Base-by-base conservation (phyloP, 37 sponge, comb jelly and placozoan species). In the Corticium candelabrum region DNA sequence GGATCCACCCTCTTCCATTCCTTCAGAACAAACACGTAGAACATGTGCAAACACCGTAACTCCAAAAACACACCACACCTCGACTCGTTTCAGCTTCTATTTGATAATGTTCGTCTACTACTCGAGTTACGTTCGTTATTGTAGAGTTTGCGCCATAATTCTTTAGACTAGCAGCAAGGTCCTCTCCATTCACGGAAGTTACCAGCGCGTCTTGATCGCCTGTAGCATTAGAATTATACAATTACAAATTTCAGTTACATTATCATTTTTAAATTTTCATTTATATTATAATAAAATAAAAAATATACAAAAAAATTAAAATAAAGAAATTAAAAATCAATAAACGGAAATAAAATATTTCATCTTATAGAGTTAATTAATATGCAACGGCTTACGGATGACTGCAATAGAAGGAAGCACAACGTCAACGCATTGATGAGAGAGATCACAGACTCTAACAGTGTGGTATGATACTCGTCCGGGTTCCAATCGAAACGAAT, bases 371-470 rank as follows among this genome's bases (percentile, higher is more conserved):
- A 91, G 79, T 21, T 11, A 21, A 50, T n/a, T n/a, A n/a, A n/a
- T n/a, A n/a, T n/a, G n/a, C n/a, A n/a, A n/a, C 21, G 62, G 11
- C 21, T 50, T 50, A 50, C 62, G 11, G 11, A 50, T 50, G 4
- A 92, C 62, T 4, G 87, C 78, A 57, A 67, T 76, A 4, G 89
- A 84, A 4, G 27, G 11, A 15, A 78, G 82, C n/a, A 32, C 75
- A 30, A 77, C 75, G 3, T 57, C 40, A 4, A 43, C 68, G 67
- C 93, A 92, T 1, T 70, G 81, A 73, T 89, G 89, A 37, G 89
- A 85, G 69, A 89, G 81, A 67, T 84, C 87, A 39, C 93, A 92
- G 41, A 92, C 81, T 79, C 89, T 79, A 56, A 92, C 35, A 21
- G 83, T 74, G 57, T 92, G 84, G 40, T 89, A 89, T 40, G 85